These are phyloP conservation scores for Pissodes strobi DNA, from an alignment of 1,140 invertebrate species.

Conservation along the genomic window DNA sequence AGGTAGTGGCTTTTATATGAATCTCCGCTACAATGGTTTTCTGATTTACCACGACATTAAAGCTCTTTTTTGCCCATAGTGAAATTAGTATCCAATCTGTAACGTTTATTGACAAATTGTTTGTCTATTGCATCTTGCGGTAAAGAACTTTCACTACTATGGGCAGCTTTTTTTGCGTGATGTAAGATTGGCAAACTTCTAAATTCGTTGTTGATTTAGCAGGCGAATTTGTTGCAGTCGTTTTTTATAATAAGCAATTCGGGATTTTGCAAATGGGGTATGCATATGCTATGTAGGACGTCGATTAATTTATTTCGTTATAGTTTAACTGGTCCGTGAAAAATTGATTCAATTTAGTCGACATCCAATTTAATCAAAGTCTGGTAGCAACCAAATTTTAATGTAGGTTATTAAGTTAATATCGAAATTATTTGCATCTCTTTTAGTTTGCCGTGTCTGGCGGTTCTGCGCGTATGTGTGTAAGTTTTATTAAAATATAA, in stretches of 20 bases:
- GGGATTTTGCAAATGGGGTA: not conserved
- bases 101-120: constrained; percentile 46
- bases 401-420: not conserved
- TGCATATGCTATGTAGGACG: constrained; percentile 1
- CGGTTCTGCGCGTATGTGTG: too few species aligned
- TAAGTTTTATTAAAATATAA: too few species aligned
- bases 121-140: constrained; percentile 50
- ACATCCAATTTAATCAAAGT: constrained; percentile 8
- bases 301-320: not conserved
- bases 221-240: constrained; percentile 1
- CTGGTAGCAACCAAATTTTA: not conserved
- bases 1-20: constrained; percentile 47
- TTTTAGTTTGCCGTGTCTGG: not conserved
- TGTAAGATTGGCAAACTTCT: constrained; percentile 24
- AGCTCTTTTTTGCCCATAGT: constrained; percentile 30
- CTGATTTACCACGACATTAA: constrained; percentile 33
- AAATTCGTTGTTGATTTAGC: constrained; percentile 13
- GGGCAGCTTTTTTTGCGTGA: constrained; percentile 19
- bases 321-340: constrained; percentile 16
- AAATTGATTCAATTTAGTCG: constrained; percentile 10
- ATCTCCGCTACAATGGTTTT: constrained; percentile 35
- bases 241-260: too few species aligned
- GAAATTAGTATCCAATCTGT: constrained; percentile 47
- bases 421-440: too few species aligned
- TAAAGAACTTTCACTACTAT: constrained; percentile 45